Conservation (phyloP, 2,888 invertebrate genomes). For the Selenia dentaria region DNA sequence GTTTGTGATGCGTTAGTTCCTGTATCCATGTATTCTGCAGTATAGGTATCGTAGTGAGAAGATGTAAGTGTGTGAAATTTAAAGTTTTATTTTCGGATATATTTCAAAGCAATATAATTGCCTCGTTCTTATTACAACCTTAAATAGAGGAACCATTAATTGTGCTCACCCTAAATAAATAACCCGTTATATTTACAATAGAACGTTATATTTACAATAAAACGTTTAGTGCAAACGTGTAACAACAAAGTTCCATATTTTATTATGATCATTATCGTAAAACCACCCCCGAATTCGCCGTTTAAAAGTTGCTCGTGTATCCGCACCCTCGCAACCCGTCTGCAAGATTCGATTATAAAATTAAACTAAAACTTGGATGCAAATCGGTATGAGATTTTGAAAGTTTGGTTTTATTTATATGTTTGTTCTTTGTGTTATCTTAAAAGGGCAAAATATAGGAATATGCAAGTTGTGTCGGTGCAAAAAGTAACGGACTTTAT, state of each 20-base stretch:
- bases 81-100: too few species aligned
- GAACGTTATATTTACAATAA: conserved; percentile 72
- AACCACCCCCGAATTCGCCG: conserved; percentile 59
- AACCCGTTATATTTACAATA: too few species aligned
- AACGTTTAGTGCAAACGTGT: conserved; percentile 76
- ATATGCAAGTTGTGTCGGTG: too few species aligned
- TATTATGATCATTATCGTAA: conserved; percentile 83
- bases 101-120: too few species aligned
- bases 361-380: conserved; percentile 58
- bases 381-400: conserved; percentile 14
- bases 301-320: conserved; percentile 67
- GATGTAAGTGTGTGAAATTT: too few species aligned
- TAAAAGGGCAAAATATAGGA: too few species aligned
- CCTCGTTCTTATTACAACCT: too few species aligned
- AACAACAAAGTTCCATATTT: conserved; percentile 83
- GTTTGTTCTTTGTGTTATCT: conserved; percentile 21
- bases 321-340: conserved; percentile 50
- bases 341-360: conserved; percentile 75
- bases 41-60: too few species aligned
- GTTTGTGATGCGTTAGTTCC: too few species aligned
- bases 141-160: not conserved
- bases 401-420: conserved; percentile 37
- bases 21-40: too few species aligned
- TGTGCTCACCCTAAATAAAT: conserved; percentile 49
- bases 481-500: too few species aligned